phyloP scores from a whole-genome alignment of 2,797 vertebrate genomes.

The Zenarchopterus dispar region DNA sequence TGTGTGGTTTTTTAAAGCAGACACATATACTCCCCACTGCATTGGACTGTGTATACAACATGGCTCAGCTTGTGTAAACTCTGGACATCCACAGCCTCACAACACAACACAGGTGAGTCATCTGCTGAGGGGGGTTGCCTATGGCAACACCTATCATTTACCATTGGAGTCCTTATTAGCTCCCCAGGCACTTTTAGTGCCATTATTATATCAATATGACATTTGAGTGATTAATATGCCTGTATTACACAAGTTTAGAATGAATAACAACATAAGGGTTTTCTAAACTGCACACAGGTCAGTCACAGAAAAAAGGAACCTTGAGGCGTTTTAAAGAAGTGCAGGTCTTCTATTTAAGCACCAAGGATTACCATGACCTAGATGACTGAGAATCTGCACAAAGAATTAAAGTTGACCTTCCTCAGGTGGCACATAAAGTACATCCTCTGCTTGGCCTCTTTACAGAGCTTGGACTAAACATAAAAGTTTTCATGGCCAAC shows the following conservation, averaged over 20 bases:
- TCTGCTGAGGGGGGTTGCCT: background rate
- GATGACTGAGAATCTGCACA: background rate
- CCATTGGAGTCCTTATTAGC: background rate
- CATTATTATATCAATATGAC: background rate
- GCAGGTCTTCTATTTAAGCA: constrained; percentile 6
- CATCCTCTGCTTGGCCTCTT: constrained; percentile 8
- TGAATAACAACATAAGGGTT: background rate
- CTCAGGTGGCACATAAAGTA: background rate
- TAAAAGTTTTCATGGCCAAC: background rate
- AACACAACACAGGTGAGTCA: background rate
- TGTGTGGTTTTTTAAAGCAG: background rate
- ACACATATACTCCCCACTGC: background rate
- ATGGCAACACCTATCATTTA: background rate
- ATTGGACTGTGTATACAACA: background rate
- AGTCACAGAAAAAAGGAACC: background rate
- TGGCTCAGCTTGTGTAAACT: background rate
- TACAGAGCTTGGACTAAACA: constrained; percentile 1
- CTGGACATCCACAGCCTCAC: background rate
- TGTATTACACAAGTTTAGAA: background rate
- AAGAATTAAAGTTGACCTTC: constrained; percentile 18
- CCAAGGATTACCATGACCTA: background rate
- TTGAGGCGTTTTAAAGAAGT: constrained; percentile 3
- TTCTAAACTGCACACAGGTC: background rate
- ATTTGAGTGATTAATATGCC: background rate
- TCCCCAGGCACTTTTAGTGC: background rate